Conservation (phyloP, 30 jellyfish, hydroid and myxozoan genomes). For the Pelagia noctiluca region DNA sequence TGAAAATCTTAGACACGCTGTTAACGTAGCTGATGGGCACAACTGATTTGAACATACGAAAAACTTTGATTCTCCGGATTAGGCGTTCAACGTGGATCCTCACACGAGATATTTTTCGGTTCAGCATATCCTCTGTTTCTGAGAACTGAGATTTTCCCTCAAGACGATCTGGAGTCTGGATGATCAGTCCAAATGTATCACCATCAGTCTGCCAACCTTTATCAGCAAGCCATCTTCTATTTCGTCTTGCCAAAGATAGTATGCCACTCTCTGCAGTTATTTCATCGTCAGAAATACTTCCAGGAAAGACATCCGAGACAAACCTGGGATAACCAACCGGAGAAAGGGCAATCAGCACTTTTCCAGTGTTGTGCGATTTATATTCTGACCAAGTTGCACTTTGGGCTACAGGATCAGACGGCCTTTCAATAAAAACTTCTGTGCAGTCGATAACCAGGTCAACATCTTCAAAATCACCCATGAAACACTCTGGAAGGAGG, state of each 20-base stretch:
- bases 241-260: not conserved
- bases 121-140: constrained; percentile 7
- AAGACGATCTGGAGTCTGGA: constrained; percentile 17
- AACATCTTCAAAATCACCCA: constrained; percentile 18
- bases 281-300: constrained; percentile 31
- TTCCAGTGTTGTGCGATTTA: constrained; percentile 22
- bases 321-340: constrained; percentile 7
- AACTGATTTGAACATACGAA: not conserved
- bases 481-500: constrained; percentile 17
- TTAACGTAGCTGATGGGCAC: constrained; percentile 14
- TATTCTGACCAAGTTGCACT: constrained; percentile 14
- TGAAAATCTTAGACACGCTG: not conserved
- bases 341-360: constrained; percentile 12
- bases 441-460: constrained; percentile 22
- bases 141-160: constrained; percentile 25
- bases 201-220: constrained; percentile 19
- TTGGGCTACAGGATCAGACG: too few species aligned
- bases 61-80: constrained; percentile 16
- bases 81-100: constrained; percentile 30
- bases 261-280: constrained; percentile 33
- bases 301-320: constrained; percentile 15
- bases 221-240: constrained; percentile 23
- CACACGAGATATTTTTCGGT: constrained; percentile 25
- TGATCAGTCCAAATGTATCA: too few species aligned
- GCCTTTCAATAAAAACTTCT: too few species aligned